These are phyloP conservation scores for Kryptolebias marmoratus DNA, from an alignment of 2,113 vertebrate genomes.

Conservation along the genomic window DNA sequence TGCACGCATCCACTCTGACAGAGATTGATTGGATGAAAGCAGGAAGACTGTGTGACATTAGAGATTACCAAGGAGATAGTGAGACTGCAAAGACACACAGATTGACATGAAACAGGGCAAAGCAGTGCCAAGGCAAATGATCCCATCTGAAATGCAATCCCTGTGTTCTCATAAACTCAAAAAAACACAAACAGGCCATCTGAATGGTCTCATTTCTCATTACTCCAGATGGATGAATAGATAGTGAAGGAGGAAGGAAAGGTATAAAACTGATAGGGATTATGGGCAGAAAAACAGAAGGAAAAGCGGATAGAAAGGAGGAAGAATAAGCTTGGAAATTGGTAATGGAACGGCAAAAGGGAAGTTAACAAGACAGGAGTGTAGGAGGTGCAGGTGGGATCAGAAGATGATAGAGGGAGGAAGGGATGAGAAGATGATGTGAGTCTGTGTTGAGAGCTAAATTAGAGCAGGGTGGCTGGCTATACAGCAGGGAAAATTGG, in stretches of 20 bases:
- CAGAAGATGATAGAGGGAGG: conserved; percentile 46
- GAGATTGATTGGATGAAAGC: conserved; percentile 55
- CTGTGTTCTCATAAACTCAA: conserved; percentile 51
- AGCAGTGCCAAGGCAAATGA: conserved; percentile 60
- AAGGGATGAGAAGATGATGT: conserved; percentile 57
- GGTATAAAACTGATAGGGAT: conserved; percentile 3
- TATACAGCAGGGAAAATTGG: conserved; percentile 42
- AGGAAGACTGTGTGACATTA: conserved; percentile 52
- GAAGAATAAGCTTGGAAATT: not conserved
- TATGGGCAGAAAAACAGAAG: conserved; percentile 14
- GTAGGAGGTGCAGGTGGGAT: conserved; percentile 26
- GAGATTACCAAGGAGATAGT: conserved; percentile 56
- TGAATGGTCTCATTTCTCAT: conserved; percentile 67
- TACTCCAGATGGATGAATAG: conserved; percentile 61
- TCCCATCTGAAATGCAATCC: conserved; percentile 72
- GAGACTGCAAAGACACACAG: conserved; percentile 22
- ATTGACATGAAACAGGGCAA: conserved; percentile 50
- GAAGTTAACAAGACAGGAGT: conserved; percentile 3
- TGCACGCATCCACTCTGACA: conserved; percentile 21
- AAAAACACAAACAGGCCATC: conserved; percentile 41
- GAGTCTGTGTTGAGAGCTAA: conserved; percentile 70
- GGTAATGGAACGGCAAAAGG: conserved; percentile 9
- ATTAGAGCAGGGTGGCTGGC: conserved; percentile 62
- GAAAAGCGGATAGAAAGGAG: not conserved
- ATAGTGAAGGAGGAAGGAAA: not conserved